Percentiles rank a stretch among this genome's conserved stretches.
Conservation (phyloP, 2,888 invertebrate species). For the Ernsta delagoae region DNA sequence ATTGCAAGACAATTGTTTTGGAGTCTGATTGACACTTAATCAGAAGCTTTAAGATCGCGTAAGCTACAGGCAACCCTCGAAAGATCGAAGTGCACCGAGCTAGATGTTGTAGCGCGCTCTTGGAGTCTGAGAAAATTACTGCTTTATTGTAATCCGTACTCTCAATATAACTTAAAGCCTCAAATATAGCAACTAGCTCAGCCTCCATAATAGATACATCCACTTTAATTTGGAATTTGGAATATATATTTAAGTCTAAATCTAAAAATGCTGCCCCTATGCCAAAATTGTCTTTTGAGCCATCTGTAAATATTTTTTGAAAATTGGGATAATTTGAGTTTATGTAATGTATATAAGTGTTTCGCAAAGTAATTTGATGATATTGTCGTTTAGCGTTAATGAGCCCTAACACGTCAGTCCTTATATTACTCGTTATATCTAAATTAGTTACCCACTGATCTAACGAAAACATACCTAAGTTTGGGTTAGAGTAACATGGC, state of each 20-base stretch:
- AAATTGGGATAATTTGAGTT: not conserved
- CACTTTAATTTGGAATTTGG: not conserved
- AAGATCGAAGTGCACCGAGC: slow-evolving; percentile 2
- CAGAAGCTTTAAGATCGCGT: slow-evolving; percentile 3
- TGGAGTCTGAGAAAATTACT: not conserved
- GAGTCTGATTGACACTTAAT: not conserved
- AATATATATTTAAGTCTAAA: not conserved
- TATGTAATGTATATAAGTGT: not conserved
- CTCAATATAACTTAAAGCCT: not conserved
- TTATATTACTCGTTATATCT: not conserved
- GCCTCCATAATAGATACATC: not conserved
- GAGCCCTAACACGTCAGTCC: not conserved
- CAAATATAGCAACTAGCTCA: not conserved
- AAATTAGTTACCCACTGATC: not conserved
- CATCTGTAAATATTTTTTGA: slow-evolving; percentile 4
- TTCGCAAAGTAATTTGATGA: slow-evolving; percentile 4
- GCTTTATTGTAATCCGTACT: not conserved
- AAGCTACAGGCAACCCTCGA: slow-evolving; percentile 3
- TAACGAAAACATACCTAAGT: not conserved
- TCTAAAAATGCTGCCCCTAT: not conserved
- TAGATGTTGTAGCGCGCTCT: slow-evolving; percentile 3
- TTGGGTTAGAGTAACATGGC: not conserved
- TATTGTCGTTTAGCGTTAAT: not conserved
- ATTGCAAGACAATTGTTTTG: slow-evolving; percentile 2
- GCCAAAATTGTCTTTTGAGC: not conserved